Evolutionary conservation across 2,113 vertebrate genomes (phyloP), one percentile per base, ranked within the genome.

Genomic region (Plestiodon gilberti): DNA sequence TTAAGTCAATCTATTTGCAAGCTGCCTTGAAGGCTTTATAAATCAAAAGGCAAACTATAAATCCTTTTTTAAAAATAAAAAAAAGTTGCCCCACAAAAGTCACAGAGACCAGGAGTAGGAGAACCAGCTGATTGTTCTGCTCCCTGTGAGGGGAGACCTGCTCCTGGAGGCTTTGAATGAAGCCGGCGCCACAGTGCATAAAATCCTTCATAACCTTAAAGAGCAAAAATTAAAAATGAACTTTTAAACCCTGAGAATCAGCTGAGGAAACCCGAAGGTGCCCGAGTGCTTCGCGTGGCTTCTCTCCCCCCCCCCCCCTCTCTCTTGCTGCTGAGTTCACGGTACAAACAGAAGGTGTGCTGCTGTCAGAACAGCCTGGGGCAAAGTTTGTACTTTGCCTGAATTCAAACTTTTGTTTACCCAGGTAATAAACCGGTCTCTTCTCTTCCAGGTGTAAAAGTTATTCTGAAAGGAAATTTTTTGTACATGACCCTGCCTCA

Each of bases 381-480:
- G 97, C 97, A 96, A 95, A 97, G 96, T 96, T 97, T 97, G 97
- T 97, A 96, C 97, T 96, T 96, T 96, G 93, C 95, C 95, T 96
- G 94, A 95, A 96, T 97, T 95, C 95, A 95, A 88, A 92, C 96
- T 96, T 95, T 94, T 97, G 96, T 97, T 97, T 97, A 96, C 96
- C 94, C 88, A 96, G 95, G 95, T 95, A 96, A 96, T 96, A 96
- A 96, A 97, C 96, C 87, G 0, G 96, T 94, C 94, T 64, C 61
- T 93, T 92, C 90, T 95, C 94, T 95, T 95, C 96, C 96, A 97
- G 96, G 96, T 97, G 96, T 96, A 95, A 97, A 95, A 95, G 96
- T 91, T 95, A 95, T 97, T 96, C 96, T 95, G 96, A 96, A 96
- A 96, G 97, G 95, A 89, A 94, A 93, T 96, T 94, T 96, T 96